These are phyloP conservation scores for Indicator maculatus DNA, from an alignment of 2,113 vertebrate species.

Conservation along the genomic window DNA sequence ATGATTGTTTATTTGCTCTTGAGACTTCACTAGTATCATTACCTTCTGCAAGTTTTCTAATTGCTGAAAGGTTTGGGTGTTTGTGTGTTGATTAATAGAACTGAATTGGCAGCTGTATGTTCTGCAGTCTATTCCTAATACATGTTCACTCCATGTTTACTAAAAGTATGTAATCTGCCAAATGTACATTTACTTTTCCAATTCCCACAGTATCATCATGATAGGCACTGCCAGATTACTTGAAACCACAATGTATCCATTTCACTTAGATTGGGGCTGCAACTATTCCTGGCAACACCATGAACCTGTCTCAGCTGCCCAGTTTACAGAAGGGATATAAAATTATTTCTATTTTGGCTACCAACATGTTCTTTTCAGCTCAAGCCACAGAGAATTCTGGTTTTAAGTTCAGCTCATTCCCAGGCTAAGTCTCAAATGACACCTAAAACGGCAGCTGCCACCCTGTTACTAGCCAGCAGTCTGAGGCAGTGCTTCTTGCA, in stretches of 20 bases:
- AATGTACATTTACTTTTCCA: background rate
- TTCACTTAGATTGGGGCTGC: background rate
- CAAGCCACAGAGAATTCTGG: conserved; percentile 23
- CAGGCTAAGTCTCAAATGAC: conserved; percentile 23
- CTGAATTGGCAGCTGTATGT: background rate
- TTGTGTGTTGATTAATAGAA: background rate
- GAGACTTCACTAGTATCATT: background rate
- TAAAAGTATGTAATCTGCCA: background rate
- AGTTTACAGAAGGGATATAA: background rate
- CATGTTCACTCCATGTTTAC: background rate
- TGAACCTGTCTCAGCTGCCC: conserved; percentile 1
- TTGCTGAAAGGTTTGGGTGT: background rate
- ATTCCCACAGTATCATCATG: background rate
- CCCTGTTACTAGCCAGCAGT: conserved; percentile 28
- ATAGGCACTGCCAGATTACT: background rate
- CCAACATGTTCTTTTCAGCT: background rate
- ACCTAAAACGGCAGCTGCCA: conserved; percentile 43
- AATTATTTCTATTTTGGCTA: conserved; percentile 18
- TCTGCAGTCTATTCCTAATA: background rate
- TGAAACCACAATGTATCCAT: background rate
- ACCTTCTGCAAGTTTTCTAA: conserved; percentile 25
- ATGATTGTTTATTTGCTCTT: conserved; percentile 25
- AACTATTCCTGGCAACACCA: background rate
- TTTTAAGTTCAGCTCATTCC: conserved; percentile 47
- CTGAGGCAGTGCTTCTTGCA: background rate